phyloP scores from a whole-genome alignment of 2,797 vertebrate genomes.

The Crocidura indochinensis region DNA sequence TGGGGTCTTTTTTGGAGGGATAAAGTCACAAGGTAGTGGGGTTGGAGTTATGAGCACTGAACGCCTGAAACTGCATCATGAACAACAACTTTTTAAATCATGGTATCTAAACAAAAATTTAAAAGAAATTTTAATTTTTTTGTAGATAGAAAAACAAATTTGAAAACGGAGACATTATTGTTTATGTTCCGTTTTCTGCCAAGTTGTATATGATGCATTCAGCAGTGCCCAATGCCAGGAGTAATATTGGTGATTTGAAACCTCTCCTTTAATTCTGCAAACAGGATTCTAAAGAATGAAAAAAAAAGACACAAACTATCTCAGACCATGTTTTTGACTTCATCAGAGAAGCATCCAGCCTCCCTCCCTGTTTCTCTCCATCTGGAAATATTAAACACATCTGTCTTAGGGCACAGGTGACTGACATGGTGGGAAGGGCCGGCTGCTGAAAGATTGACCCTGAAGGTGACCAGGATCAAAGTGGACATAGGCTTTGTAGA shows the following conservation, averaged over 20 bases:
- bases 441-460: slow-evolving; percentile 74
- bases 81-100: too few relatives aligned
- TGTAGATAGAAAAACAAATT: not conserved
- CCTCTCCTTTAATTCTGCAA: not conserved
- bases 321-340: not conserved
- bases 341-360: not conserved
- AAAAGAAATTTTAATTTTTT: not conserved
- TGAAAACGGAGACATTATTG: not conserved
- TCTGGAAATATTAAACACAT: slow-evolving; percentile 77
- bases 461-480: slow-evolving; percentile 79
- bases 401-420: slow-evolving; percentile 78
- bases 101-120: too few relatives aligned
- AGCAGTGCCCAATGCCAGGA: not conserved
- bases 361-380: slow-evolving; percentile 37
- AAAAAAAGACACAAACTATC: not conserved
- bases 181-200: not conserved
- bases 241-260: not conserved
- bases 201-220: too few relatives aligned
- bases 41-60: too few relatives aligned
- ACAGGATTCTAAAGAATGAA: not conserved
- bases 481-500: slow-evolving; percentile 81
- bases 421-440: slow-evolving; percentile 66
- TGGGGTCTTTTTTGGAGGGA: too few relatives aligned
- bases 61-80: too few relatives aligned
- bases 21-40: too few relatives aligned